A percentile compares a stretch with the other conserved stretches of the same genome.
Evolutionary conservation across 2,888 invertebrate genomes (phyloP).

Genomic region (Pseudanteris insignis): DNA sequence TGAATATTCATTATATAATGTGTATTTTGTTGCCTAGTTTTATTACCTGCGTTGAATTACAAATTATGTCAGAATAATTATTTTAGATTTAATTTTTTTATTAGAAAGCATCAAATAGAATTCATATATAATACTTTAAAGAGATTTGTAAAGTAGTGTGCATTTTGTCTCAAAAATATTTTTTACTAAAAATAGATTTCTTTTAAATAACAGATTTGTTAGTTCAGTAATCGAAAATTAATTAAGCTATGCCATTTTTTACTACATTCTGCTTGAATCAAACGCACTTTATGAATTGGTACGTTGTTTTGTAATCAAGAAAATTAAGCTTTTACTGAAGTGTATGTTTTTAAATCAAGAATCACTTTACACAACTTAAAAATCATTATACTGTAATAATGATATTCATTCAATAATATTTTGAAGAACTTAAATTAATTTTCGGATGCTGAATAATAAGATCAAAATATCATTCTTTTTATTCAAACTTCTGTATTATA

Average conservation of each 20-base stretch:
- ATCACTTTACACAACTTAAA: too few relatives aligned
- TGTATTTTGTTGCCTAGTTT: conserved; percentile 13
- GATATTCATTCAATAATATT: too few relatives aligned
- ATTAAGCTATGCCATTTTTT: too few relatives aligned
- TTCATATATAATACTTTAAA: too few relatives aligned
- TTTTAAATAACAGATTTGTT: background rate
- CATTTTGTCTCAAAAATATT: conserved; percentile 2
- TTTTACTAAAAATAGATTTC: too few relatives aligned
- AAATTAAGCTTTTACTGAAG: too few relatives aligned
- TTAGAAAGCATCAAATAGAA: too few relatives aligned
- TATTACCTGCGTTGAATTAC: conserved; percentile 7
- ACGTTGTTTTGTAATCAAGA: too few relatives aligned
- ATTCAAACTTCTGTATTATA: background rate
- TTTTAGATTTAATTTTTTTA: conserved; percentile 1
- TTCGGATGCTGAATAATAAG: conserved; percentile 4
- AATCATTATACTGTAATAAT: too few relatives aligned
- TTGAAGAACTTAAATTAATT: background rate
- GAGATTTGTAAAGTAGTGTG: conserved; percentile 19
- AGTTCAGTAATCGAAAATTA: conserved; percentile 3
- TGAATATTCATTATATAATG: conserved; percentile 20
- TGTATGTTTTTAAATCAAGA: too few relatives aligned
- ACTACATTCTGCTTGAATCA: too few relatives aligned
- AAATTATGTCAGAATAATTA: conserved; percentile 2
- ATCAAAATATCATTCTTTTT: background rate
- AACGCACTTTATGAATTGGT: too few relatives aligned